Evolutionary conservation across 2,113 vertebrate species (phyloP).

Genomic region (Eleginops maclovinus): DNA sequence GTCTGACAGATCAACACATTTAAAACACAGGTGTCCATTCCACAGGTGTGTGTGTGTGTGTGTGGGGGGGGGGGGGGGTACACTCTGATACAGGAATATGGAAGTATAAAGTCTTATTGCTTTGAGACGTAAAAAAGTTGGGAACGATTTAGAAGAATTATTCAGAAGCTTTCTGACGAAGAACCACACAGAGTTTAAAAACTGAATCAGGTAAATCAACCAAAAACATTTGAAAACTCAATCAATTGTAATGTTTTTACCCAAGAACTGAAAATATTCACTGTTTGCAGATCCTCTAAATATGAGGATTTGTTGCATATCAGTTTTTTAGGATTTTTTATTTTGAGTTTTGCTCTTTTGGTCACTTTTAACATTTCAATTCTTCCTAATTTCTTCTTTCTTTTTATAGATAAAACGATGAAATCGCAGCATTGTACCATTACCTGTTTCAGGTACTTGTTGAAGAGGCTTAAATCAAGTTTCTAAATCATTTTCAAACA

Average conservation of each 20-base stretch:
- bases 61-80: neutral
- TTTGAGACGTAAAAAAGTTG: neutral
- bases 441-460: neutral
- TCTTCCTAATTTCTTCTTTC: neutral
- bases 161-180: conserved; percentile 30
- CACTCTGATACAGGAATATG: neutral
- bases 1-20: neutral
- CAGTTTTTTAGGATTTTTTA: neutral
- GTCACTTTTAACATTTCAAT: neutral
- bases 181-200: conserved; percentile 25
- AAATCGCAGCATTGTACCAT: neutral
- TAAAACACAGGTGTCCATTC: conserved; percentile 15
- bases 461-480: neutral
- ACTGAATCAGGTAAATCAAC: neutral
- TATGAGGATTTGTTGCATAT: neutral
- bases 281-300: neutral
- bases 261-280: neutral
- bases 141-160: conserved; percentile 21
- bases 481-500: neutral
- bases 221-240: neutral
- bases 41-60: no score
- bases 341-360: neutral
- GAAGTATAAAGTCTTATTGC: conserved; percentile 42
- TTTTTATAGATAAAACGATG: neutral
- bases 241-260: neutral